Base-by-base conservation (phyloP, 2,797 vertebrate genomes). In the Alauda arvensis region DNA sequence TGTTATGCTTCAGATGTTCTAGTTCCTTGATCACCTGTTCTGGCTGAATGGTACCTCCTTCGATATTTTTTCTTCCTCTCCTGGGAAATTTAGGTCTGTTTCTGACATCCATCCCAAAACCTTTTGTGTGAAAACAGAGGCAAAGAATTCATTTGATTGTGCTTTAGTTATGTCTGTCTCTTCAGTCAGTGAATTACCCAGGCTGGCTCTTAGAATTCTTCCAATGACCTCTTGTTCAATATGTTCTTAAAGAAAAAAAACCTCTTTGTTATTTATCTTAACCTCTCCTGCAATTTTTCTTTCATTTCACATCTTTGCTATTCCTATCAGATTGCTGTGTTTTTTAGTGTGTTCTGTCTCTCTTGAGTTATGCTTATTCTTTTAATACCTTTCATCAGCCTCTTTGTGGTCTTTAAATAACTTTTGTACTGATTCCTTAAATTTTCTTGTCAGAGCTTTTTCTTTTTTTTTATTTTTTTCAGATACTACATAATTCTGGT, bases 61-160 rank as follows among this genome's bases (percentile, higher is more conserved):
- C 83, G 1, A 52, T 89, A 77, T 86, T 85, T 90, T 93, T 93
- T 78, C 48, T 90, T 77, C 42, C 69, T 96, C 95, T 80, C 92
- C 85, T 93, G 95, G 95, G 96, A 94, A 95, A 94, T 94, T 85
- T 93, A 70, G 93, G 89, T 93, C 95, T 95, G 88, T 93, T 95
- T 96, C 93, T 96, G 96, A 96, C 94, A 95, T 95, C 93, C 90
- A 55, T 94, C 89, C 85, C 37, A 49, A 88, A 93, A 90, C 53
- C 56, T 92, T 95, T 90, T 91, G 57, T 95, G 84, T 92, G 93
- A 95, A 92, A 82, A 90, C 62, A 88, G 92, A 94, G 33, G 59
- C 68, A 92, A 95, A 93, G 87, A 95, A 96, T 94, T 96, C 69
- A 95, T 96, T 96, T 95, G 92, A 95, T 70, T 96, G 72, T 95